Evolutionary conservation across 2,113 vertebrate genomes (phyloP).

Genomic region (Micronycteris hirsuta): DNA sequence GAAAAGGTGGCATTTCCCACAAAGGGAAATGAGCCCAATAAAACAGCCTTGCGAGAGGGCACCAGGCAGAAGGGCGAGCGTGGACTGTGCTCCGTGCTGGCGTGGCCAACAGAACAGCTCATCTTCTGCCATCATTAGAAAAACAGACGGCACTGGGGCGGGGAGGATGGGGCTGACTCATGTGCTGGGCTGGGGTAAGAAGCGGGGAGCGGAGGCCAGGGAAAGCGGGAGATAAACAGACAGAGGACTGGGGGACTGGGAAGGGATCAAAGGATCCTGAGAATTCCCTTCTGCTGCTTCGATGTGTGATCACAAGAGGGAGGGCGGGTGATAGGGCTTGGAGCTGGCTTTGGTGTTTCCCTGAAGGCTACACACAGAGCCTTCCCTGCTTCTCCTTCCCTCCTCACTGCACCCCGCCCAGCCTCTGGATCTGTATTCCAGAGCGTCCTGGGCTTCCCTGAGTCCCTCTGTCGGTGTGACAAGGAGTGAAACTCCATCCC

Average conservation of each 20-base stretch:
- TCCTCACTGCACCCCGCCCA: not conserved
- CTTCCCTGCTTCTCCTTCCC: not conserved
- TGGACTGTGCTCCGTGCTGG: not conserved
- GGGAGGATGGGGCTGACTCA: conserved; percentile 65
- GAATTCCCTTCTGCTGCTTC: conserved; percentile 66
- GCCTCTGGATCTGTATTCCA: not conserved
- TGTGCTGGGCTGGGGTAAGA: conserved; percentile 62
- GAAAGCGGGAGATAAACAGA: conserved; percentile 58
- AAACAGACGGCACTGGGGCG: conserved; percentile 76
- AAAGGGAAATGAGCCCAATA: conserved; percentile 55
- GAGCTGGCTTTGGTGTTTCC: conserved; percentile 35
- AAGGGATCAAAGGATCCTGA: conserved; percentile 64
- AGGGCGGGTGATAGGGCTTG: not conserved
- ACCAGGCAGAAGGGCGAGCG: conserved; percentile 60
- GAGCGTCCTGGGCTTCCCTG: not conserved
- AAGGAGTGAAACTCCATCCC: not conserved
- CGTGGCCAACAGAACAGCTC: conserved; percentile 73
- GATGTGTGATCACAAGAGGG: not conserved
- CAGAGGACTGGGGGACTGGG: conserved; percentile 42
- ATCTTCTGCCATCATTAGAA: conserved; percentile 78
- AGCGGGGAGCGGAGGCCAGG: conserved; percentile 6
- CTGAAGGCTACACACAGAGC: conserved; percentile 19
- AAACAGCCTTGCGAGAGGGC: conserved; percentile 63
- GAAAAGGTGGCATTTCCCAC: conserved; percentile 21
- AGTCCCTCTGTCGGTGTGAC: not conserved